These are phyloP conservation scores for Argentina silus DNA, from an alignment of 2,797 vertebrate species.

Conservation along the genomic window DNA sequence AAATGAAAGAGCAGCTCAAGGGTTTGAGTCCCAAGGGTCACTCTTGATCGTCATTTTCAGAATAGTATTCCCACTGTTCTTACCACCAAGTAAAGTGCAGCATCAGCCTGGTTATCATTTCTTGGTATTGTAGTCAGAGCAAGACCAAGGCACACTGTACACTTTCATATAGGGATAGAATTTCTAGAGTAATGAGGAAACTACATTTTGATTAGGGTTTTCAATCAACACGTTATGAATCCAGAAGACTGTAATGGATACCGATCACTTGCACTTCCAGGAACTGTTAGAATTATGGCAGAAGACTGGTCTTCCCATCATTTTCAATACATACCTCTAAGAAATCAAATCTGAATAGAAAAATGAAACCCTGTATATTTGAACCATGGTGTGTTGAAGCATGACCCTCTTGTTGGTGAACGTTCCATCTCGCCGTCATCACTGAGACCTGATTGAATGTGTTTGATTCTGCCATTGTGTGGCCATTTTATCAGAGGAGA, in stretches of 20 bases:
- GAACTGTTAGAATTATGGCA: no score
- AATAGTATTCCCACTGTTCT: conserved; percentile 7
- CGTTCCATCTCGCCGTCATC: conserved; percentile 46
- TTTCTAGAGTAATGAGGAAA: no score
- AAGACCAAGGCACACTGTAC: no score
- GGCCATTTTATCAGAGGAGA: conserved; percentile 66
- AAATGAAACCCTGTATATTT: not conserved
- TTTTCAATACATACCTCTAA: not conserved
- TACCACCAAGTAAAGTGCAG: not conserved
- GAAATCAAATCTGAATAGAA: not conserved
- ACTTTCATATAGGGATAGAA: no score
- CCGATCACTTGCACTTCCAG: no score
- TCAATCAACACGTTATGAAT: no score
- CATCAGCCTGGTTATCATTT: not conserved
- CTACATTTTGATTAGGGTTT: no score
- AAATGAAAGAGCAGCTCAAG: not conserved
- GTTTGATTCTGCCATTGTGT: conserved; percentile 63
- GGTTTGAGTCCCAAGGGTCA: conserved; percentile 1
- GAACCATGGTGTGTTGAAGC: not conserved
- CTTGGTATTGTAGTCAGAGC: no score
- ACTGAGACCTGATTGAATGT: conserved; percentile 64
- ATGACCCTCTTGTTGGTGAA: conserved; percentile 34
- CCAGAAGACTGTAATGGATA: no score
- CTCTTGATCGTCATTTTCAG: not conserved
- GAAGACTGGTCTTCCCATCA: not conserved